phyloP scores from a whole-genome alignment of 2,797 vertebrate genomes.

The Onychomys torridus region DNA sequence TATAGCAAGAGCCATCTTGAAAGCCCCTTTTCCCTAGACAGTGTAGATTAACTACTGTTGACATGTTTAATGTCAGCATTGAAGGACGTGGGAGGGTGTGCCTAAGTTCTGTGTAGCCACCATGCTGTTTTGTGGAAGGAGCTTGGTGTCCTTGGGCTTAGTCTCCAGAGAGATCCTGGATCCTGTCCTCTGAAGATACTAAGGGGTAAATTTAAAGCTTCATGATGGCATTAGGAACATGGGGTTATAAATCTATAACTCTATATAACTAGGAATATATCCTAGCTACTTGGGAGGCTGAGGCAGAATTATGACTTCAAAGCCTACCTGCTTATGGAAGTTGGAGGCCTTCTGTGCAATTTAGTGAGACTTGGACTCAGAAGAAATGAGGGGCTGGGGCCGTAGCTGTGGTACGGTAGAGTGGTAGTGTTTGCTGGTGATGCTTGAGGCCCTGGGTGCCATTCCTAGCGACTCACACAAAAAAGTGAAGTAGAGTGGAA shows the following conservation, averaged over 20 bases:
- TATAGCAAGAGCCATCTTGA: not conserved
- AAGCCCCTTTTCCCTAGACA: not conserved
- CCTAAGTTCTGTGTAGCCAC: not conserved
- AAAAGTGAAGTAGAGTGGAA: not conserved
- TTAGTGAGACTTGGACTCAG: not conserved
- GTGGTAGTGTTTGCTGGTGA: too few relatives aligned
- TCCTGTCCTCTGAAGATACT: not conserved
- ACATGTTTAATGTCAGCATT: not conserved
- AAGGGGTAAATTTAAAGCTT: not conserved
- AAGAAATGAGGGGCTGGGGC: not conserved
- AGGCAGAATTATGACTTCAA: not conserved
- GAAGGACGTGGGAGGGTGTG: not conserved
- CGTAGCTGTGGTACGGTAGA: not conserved
- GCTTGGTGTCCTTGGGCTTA: not conserved
- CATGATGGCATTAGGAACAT: not conserved
- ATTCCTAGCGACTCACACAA: not conserved
- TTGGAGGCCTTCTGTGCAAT: not conserved
- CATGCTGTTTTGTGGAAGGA: not conserved
- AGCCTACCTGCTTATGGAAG: not conserved
- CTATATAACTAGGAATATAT: not conserved
- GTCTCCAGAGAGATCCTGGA: not conserved
- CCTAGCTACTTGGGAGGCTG: not conserved
- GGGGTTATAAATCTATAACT: not conserved
- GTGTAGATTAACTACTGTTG: not conserved
- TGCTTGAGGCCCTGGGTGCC: not conserved